Conservation (phyloP, 1,140 invertebrate species). For the Pantala flavescens region DNA sequence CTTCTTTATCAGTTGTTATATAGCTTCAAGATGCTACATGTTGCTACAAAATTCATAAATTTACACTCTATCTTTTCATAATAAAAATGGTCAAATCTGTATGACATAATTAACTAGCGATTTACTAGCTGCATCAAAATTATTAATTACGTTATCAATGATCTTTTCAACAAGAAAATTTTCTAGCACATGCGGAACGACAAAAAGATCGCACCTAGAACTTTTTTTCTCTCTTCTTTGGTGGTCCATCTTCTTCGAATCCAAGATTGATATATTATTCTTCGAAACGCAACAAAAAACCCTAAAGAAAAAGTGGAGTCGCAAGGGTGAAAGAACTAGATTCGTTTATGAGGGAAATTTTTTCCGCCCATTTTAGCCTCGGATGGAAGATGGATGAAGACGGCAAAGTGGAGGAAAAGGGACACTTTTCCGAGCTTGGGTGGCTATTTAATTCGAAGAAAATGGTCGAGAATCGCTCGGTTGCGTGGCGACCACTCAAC, state of each 20-base stretch:
- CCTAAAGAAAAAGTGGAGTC: not conserved
- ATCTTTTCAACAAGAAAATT: too few species aligned
- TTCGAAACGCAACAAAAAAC: not conserved
- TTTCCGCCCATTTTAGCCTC: not conserved
- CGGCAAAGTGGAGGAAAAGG: not conserved
- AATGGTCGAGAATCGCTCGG: not conserved
- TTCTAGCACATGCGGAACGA: too few species aligned
- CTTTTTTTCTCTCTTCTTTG: not conserved
- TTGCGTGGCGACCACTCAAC: not conserved
- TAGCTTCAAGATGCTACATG: too few species aligned
- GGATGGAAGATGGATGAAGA: not conserved
- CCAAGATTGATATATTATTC: not conserved
- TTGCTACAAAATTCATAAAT: too few species aligned
- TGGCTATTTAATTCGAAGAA: constrained; percentile 1
- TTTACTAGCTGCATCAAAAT: too few species aligned
- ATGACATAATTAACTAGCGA: too few species aligned
- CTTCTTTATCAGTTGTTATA: too few species aligned
- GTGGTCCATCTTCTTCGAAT: not conserved
- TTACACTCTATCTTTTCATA: too few species aligned
- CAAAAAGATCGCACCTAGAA: too few species aligned
- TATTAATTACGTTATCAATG: too few species aligned
- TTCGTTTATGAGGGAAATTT: not conserved
- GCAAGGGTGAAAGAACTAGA: not conserved
- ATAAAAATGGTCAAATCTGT: too few species aligned
- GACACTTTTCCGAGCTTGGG: not conserved